phyloP scores from a whole-genome alignment of 2,113 vertebrate species.

The Centropus unirufus region DNA sequence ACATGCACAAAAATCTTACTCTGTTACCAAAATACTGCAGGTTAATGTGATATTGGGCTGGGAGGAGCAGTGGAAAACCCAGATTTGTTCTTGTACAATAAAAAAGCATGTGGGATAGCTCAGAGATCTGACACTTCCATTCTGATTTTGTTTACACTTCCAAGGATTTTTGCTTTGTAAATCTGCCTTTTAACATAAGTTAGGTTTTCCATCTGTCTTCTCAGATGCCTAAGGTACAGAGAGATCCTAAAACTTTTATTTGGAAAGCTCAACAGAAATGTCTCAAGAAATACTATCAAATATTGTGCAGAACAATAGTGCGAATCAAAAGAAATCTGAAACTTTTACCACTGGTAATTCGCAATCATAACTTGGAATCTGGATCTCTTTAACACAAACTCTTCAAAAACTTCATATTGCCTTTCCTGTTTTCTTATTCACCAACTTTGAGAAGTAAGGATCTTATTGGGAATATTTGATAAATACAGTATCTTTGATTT shows the following conservation, averaged over 20 bases:
- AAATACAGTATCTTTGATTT: background rate
- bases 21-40: background rate
- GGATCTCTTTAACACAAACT: background rate
- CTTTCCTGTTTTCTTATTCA: background rate
- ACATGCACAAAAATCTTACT: background rate
- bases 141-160: conserved; percentile 58
- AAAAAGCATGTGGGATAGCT: conserved; percentile 38
- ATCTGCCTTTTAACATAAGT: conserved; percentile 54
- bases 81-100: background rate
- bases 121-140: conserved; percentile 47
- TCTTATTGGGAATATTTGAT: background rate
- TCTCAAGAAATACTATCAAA: background rate
- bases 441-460: background rate
- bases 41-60: background rate
- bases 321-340: background rate
- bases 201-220: conserved; percentile 66
- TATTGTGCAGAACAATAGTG: background rate
- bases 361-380: background rate
- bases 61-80: background rate
- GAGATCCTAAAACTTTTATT: conserved; percentile 8
- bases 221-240: conserved; percentile 42
- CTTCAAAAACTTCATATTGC: background rate
- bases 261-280: background rate
- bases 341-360: background rate
- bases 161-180: conserved; percentile 64